Base-by-base conservation (phyloP, 2,113 vertebrate genomes). In the Ctenomys sociabilis region DNA sequence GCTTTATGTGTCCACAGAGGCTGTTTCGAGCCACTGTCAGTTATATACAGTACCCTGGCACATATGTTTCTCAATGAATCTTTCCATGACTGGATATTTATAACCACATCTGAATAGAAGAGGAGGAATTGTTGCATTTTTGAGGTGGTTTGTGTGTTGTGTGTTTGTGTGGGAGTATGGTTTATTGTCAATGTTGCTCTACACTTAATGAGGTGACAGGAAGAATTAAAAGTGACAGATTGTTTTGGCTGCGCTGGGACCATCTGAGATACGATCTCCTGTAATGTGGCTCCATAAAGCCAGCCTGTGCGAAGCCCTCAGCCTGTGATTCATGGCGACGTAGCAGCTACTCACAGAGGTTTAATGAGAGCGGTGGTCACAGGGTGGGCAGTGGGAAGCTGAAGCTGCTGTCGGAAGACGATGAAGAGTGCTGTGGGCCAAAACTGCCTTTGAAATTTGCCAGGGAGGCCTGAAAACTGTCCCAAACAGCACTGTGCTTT, bases 201-300 rank as follows among this genome's bases (percentile, higher is more conserved):
- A 97, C 94, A 97, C 96, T 97, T 98, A 99, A 98, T 97, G 98
- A 98, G 97, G 96, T 98, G 98, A 98, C 98, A 98, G 98, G 96
- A 98, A 98, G 97, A 97, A 98, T 98, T 98, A 98, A 98, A 98
- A 98, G 98, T 98, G 98, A 98, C 98, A 98, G 97, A 98, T 97
- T 96, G 97, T 98, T 98, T 96, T 97, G 96, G 94, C 98, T 98
- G 97, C 97, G 95, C 80, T 43, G 88, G 93, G 94, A 91, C 95
- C 97, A 97, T 96, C 97, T 97, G 98, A 98, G 95, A 96, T 97
- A 61, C 87, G 98, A 97, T 97, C 97, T 97, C 88, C 93, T 96
- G 40, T 95, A 97, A 98, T 49, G 97, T 92, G 95, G 96, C 97
- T 98, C 98, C 96, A 97, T 98, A 98, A 98, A 98, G 40, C 19